These are phyloP conservation scores for Poliocrania exsul DNA, from an alignment of 2,797 vertebrate species.

Conservation along the genomic window DNA sequence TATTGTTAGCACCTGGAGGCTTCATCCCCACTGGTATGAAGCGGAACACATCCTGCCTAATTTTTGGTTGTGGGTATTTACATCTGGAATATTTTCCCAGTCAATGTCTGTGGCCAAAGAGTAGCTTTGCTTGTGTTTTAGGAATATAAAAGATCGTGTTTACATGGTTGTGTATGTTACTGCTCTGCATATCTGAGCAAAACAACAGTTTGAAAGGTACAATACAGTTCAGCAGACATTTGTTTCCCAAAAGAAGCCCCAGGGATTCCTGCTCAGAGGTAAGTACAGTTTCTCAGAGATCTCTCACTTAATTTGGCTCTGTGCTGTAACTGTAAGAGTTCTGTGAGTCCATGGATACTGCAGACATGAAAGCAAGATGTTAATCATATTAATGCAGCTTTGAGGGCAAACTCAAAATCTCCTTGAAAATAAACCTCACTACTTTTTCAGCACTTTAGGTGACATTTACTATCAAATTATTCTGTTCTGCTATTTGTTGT, in stretches of 20 bases:
- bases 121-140: background rate
- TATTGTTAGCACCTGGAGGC: slow-evolving; percentile 65
- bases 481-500: background rate
- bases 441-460: background rate
- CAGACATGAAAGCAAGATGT: background rate
- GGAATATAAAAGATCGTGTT: background rate
- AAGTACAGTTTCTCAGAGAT: background rate
- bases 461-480: background rate
- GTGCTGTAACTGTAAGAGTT: background rate
- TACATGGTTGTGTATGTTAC: background rate
- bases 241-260: background rate
- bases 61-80: slow-evolving; percentile 2
- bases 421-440: background rate
- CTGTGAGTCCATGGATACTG: background rate
- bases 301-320: background rate
- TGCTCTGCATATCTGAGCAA: background rate
- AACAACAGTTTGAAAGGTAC: background rate
- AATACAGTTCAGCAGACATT: background rate
- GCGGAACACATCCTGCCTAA: background rate
- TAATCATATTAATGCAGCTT: background rate
- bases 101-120: background rate
- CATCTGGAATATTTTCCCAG: background rate
- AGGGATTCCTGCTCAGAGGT: background rate
- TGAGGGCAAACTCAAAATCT: background rate
- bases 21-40: slow-evolving; percentile 2